These are phyloP conservation scores for Colistium nudipinnis DNA, from an alignment of 2,113 vertebrate species.

Conservation along the genomic window DNA sequence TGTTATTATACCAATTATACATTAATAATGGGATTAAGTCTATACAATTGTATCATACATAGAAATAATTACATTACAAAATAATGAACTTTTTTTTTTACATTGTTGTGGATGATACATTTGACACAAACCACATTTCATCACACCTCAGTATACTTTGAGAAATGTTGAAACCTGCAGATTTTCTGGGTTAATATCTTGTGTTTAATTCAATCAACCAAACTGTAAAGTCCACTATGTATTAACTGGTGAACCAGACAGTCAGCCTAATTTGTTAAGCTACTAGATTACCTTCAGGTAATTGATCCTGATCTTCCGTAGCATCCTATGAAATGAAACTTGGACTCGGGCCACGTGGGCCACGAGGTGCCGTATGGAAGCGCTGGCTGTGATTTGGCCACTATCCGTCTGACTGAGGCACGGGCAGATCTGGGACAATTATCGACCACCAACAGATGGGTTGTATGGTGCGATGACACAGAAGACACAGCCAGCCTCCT, in stretches of 20 bases:
- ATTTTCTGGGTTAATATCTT: background rate
- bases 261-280: background rate
- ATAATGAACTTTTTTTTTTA: background rate
- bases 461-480: conserved; percentile 79
- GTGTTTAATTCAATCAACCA: background rate
- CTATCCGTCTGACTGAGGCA: background rate
- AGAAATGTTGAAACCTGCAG: background rate
- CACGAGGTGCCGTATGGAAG: background rate
- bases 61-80: conserved; percentile 1
- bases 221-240: too few relatives aligned
- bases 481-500: conserved; percentile 86
- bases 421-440: conserved; percentile 22
- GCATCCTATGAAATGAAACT: background rate
- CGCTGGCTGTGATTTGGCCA: background rate
- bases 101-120: background rate
- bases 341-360: background rate
- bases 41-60: background rate
- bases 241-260: background rate
- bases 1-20: too few relatives aligned
- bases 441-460: conserved; percentile 57
- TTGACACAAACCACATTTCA: background rate
- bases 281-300: background rate
- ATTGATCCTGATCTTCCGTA: background rate
- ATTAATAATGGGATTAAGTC: background rate
- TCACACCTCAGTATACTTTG: background rate